Base-by-base conservation (phyloP, 2,888 invertebrate genomes). In the Clusia tigrina region DNA sequence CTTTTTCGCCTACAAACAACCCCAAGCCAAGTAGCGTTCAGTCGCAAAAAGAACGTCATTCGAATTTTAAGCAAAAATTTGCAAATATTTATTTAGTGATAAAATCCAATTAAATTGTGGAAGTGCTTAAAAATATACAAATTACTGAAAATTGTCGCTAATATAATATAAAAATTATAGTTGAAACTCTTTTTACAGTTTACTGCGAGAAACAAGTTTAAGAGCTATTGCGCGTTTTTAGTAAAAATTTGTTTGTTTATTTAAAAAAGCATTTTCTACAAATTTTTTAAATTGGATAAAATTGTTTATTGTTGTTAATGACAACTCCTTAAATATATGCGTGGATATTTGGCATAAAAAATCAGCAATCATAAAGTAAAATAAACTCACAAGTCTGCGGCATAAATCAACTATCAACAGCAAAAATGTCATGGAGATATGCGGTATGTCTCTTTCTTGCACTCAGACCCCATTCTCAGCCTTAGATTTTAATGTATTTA, bases 21-120 rank as follows among this genome's bases (percentile, higher is more conserved):
- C 79, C 77, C 69, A 73, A 71, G 78, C 76, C 69, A 72, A 74
- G 75, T 71, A 65, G 73, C 77, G 71, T 76, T 78, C 78, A 78
- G 79, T 78, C 78, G 78, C 78, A 78, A 78, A 77, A 78, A 78
- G 78, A 76, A 77, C 79, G 79, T 77, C 78, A 79, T 76, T 75
- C 78, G 78, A 78, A 75, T 72, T 66, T 66, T 65, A 67, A 66
- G 63, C 61, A 61, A 23, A 42, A n/a, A 15, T 10, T 10, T 20
- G 68, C 68, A 59, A 66, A 72, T 62, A 66, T 70, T 12, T 32
- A 32, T 22, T 20, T 38, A 54, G 12, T 65, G 24, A 51, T 38
- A 55, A 12, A 15, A 59, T 61, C 62, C 51, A 53, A 60, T 18
- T n/a, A 25, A 62, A 52, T 51, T 37, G n/a, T n/a, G 48, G 53